Evolutionary conservation across 2,797 vertebrate genomes (phyloP).

Genomic region (Cirrhinus molitorella): DNA sequence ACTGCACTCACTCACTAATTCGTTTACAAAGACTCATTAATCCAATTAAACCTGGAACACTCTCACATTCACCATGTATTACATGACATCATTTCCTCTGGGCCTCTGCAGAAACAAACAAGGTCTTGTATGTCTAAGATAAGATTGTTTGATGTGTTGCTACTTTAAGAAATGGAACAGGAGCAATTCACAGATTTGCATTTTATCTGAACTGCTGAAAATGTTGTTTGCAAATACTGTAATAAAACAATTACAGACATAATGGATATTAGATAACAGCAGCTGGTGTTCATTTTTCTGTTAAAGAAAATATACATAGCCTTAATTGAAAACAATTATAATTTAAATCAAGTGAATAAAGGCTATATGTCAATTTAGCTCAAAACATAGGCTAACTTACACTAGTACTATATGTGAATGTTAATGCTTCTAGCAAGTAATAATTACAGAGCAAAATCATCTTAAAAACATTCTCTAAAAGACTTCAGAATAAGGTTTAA

Average conservation of each 20-base stretch:
- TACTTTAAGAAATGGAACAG: slow-evolving; percentile 1
- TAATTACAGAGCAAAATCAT: background rate
- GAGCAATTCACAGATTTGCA: background rate
- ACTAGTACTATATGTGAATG: background rate
- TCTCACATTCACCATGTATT: slow-evolving; percentile 8
- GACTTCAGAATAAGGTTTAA: slow-evolving; percentile 15
- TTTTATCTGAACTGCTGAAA: background rate
- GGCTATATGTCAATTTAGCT: background rate
- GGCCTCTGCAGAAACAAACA: background rate
- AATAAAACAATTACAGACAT: background rate
- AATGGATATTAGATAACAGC: background rate
- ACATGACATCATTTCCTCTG: slow-evolving; percentile 26
- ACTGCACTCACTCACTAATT: slow-evolving; percentile 53
- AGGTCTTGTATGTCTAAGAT: slow-evolving; percentile 8
- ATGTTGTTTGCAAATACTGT: background rate
- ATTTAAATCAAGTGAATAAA: background rate
- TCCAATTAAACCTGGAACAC: slow-evolving; percentile 41
- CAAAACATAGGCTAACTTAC: background rate
- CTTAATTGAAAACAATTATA: background rate
- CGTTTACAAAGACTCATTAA: slow-evolving; percentile 47
- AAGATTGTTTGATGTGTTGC: slow-evolving; percentile 18
- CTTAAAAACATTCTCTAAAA: background rate
- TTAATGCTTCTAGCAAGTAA: background rate
- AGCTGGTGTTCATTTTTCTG: no score
- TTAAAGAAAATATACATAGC: background rate